Base-by-base conservation (phyloP, 2,888 invertebrate genomes). In the Antheraea assamensis region DNA sequence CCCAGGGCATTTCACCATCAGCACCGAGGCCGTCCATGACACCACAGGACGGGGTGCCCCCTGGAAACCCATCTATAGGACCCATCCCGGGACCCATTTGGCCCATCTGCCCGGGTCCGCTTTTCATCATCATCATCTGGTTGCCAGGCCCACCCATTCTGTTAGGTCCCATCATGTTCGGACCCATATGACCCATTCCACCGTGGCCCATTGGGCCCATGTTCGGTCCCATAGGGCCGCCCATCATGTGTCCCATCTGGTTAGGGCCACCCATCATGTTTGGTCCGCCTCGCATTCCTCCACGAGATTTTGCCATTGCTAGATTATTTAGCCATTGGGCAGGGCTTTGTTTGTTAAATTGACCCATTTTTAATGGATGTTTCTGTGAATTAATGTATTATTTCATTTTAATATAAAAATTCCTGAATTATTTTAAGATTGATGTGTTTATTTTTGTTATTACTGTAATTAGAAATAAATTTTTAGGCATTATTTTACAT, bases 281-380 rank as follows among this genome's bases (percentile, higher is more conserved):
- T 75, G 93, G 94, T 5, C 93, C 94, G 19, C 94, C 94, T 10
- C 96, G 93, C 88, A 95, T 95, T 72, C 95, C 96, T 47, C 96
- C 96, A 79, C 97, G 96, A 80, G 96, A 96, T 87, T 97, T 97
- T 82, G 97, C 96, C 95, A 97, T 96, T 70, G 97, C 96, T 72
- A 97, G 94, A 85, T 96, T 97, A 87, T 97, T 97, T 61, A 97
- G 92, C 97, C 97, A 97, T 85, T 97, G 97, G 35, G 97, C 96
- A 72, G 97, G 97, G 85, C 97, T 97, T 86, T 97, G 98, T 83
- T 98, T 96, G 88, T 96, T 97, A 89, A 98, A 97, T 87, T 98
- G 98, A 74, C 97, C 97, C 89, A 97, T 96, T 95, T 98, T 98
- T 82, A 98, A 95, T 5, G 98, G 98, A 91, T 98, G 97, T 95